Evolutionary conservation across 1,140 invertebrate genomes (phyloP).

Genomic region (Trypoxylus dichotomus): DNA sequence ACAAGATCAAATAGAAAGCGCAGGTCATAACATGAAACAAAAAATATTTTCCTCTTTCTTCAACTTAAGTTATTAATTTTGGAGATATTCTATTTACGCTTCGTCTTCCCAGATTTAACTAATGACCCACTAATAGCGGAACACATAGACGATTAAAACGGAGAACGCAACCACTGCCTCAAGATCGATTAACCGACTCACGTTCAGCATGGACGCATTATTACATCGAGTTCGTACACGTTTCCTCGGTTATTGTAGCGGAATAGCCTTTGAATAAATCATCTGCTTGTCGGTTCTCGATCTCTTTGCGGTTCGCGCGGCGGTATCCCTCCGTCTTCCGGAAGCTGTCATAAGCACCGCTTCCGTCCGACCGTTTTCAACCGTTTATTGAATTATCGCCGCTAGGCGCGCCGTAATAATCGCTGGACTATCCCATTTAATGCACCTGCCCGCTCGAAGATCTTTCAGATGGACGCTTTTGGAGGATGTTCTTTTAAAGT

Average conservation of each 20-base stretch:
- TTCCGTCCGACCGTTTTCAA: not conserved
- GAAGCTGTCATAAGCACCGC: not conserved
- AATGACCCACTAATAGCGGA: not conserved
- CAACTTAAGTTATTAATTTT: too few species aligned
- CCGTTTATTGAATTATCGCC: not conserved
- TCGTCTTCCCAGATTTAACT: not conserved
- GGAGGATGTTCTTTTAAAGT: too few species aligned
- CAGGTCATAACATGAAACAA: too few species aligned
- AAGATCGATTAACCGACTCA: not conserved
- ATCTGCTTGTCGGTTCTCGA: not conserved
- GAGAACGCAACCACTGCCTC: not conserved
- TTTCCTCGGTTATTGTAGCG: too few species aligned
- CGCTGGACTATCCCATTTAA: too few species aligned
- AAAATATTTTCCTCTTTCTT: too few species aligned
- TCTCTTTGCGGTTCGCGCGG: not conserved
- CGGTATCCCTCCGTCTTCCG: not conserved
- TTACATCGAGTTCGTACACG: too few species aligned
- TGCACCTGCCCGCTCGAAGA: too few species aligned
- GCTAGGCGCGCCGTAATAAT: too few species aligned
- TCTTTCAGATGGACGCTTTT: too few species aligned
- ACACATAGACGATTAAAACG: not conserved
- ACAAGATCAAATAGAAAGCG: too few species aligned
- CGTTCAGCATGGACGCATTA: not conserved
- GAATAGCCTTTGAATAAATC: not conserved
- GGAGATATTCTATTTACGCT: too few species aligned